Evolutionary conservation across 2,113 vertebrate genomes (phyloP), one percentile per base, ranked within the genome.

Genomic region (Crotalus helleri): DNA sequence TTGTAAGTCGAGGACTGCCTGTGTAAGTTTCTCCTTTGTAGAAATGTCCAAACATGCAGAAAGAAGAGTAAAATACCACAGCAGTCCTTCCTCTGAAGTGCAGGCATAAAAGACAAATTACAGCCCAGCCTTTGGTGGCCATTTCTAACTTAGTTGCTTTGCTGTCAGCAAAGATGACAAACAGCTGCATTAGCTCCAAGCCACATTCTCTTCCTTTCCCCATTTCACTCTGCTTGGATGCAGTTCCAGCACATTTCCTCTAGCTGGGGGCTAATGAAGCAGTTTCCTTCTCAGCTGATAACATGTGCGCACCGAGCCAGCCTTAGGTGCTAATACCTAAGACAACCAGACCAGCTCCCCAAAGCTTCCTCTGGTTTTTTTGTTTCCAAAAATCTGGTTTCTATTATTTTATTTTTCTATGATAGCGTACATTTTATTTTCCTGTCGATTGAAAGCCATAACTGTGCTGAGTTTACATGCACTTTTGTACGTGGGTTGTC

Each of bases 221-320:
- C 81, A 26, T 94, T 74, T 91, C 0, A 0, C 69, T 3, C 74
- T 90, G 92, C 51, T 88, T 85, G 49, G 91, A 86, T 95, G 92
- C 92, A 95, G 49, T 90, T 93, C 57, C 0, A n/a, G 92, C 29
- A 59, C 29, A 49, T 94, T 97, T 97, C 96, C 97, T 96, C 87
- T 95, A 94, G 94, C 96, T 96, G 91, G 92, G 95, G 97, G 96
- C 94, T 13, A 97, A 95, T 95, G 96, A 97, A 96, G 91, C 93
- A 88, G 92, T 96, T 94, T 95, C 96, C 89, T 95, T 91, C 92
- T 93, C 95, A 94, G 93, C 95, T 2, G 26, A 96, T 94, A 96
- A 94, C 87, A 89, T 93, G 88, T 89, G 88, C 91, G 96, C 96
- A 94, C 97, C 90, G 91, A 95, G 96, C 95, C 96, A 97, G 97